A percentile compares a stretch with the other conserved stretches of the same genome.
Evolutionary conservation across 2,797 vertebrate genomes (phyloP).

Genomic region (Phataginus tricuspis): DNA sequence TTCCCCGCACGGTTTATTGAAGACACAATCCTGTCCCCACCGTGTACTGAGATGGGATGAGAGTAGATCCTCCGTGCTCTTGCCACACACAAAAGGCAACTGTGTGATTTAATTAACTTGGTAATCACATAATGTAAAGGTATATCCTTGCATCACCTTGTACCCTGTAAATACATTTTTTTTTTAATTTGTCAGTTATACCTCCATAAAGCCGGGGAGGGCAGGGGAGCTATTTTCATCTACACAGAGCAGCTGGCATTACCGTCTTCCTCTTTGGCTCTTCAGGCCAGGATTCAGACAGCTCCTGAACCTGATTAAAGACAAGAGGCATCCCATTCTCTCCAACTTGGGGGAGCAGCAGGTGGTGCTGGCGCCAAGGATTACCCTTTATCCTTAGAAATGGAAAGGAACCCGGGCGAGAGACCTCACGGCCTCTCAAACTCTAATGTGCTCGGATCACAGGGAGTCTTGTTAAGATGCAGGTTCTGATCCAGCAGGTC

Average conservation of each 20-base stretch:
- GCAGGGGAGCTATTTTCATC: neutral
- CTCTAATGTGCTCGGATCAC: fast-evolving
- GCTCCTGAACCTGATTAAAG: neutral
- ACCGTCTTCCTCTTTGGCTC: fast-evolving
- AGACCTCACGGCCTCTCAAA: neutral
- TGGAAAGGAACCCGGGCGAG: fast-evolving
- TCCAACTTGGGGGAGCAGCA: fast-evolving
- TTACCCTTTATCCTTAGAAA: neutral
- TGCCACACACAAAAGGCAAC: neutral
- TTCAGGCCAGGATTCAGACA: fast-evolving
- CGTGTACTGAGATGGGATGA: neutral
- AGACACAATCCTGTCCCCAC: neutral
- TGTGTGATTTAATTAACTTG: neutral
- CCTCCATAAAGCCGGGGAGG: neutral
- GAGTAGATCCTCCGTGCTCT: neutral
- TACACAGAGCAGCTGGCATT: neutral
- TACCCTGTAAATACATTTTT: neutral
- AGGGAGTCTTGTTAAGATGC: fast-evolving
- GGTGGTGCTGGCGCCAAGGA: neutral
- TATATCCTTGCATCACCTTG: neutral
- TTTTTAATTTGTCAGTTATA: neutral
- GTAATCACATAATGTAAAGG: neutral
- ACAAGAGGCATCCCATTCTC: neutral
- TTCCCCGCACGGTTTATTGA: too few species aligned
- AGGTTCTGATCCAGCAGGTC: neutral